phyloP scores from a whole-genome alignment of 1,140 invertebrate species.

The Heterodera carotae region DNA sequence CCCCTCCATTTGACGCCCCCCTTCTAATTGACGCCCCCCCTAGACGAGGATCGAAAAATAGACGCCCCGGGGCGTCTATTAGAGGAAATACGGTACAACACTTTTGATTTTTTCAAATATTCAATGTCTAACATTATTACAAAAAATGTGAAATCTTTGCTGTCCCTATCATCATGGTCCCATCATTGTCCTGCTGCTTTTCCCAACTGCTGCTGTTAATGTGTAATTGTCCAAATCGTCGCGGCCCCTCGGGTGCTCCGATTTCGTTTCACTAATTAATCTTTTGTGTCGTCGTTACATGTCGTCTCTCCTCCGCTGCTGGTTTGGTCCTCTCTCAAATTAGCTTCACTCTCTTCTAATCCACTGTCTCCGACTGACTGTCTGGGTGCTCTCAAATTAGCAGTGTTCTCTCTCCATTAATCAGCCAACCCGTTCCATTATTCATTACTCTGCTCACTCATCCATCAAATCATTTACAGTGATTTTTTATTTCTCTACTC shows the following conservation, averaged over 20 bases:
- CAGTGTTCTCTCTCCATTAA: not conserved
- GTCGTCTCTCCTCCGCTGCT: not conserved
- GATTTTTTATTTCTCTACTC: not conserved
- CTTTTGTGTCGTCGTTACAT: not conserved
- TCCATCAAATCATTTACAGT: not conserved
- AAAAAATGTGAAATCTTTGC: not conserved
- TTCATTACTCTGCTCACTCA: too few species aligned
- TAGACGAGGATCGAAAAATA: too few species aligned
- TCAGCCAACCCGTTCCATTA: not conserved
- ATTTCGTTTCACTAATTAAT: conserved; percentile 4
- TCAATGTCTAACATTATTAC: not conserved
- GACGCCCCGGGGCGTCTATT: too few species aligned
- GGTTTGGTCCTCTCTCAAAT: not conserved
- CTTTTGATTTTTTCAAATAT: too few species aligned
- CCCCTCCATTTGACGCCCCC: too few species aligned
- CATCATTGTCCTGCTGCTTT: not conserved
- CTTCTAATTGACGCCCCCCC: too few species aligned
- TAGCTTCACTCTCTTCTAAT: not conserved
- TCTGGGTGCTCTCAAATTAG: not conserved
- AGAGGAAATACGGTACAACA: too few species aligned
- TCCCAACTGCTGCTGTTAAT: not conserved
- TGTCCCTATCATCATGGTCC: not conserved
- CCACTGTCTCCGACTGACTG: too few species aligned
- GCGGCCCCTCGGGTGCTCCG: not conserved
- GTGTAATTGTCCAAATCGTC: not conserved